Percentiles rank a stretch among this genome's conserved stretches.
Conservation (phyloP, 2,797 vertebrate species). For the Sebastiscus tertius region DNA sequence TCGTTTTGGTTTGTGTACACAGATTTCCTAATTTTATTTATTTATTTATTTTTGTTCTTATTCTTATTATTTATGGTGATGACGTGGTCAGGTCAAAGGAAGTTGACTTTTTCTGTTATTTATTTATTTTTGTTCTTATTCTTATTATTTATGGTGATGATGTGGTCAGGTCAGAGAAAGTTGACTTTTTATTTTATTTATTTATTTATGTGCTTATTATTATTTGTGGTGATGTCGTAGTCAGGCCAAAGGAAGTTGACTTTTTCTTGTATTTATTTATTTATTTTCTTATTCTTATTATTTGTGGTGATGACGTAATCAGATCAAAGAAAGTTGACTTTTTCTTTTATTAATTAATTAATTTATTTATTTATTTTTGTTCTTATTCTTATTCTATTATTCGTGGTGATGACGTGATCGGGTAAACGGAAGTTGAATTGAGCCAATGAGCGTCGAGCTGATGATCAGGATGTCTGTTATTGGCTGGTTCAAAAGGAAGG, state of each 20-base stretch:
- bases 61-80: background rate
- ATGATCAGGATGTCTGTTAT: background rate
- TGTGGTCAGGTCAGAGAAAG: background rate
- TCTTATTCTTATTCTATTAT: background rate
- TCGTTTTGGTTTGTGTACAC: too few relatives aligned
- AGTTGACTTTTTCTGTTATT: background rate
- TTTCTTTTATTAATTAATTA: too few relatives aligned
- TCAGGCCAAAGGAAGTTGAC: background rate
- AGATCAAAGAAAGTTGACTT: background rate
- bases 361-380: too few relatives aligned
- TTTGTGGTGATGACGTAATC: slow-evolving; percentile 4
- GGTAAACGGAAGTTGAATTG: background rate
- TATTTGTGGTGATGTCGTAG: slow-evolving; percentile 1
- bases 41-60: too few relatives aligned
- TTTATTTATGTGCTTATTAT: background rate
- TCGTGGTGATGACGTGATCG: slow-evolving; percentile 1
- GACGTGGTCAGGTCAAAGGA: slow-evolving; percentile 1
- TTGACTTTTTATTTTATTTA: background rate
- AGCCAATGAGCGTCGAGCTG: slow-evolving; percentile 35
- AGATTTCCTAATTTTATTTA: too few relatives aligned
- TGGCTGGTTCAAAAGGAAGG: slow-evolving; percentile 47
- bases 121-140: background rate
- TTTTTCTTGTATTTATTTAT: too few relatives aligned
- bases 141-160: background rate
- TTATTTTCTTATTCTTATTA: background rate